These are phyloP conservation scores for Mionectes olivaceus DNA, from an alignment of 2,797 vertebrate genomes.

Conservation along the genomic window DNA sequence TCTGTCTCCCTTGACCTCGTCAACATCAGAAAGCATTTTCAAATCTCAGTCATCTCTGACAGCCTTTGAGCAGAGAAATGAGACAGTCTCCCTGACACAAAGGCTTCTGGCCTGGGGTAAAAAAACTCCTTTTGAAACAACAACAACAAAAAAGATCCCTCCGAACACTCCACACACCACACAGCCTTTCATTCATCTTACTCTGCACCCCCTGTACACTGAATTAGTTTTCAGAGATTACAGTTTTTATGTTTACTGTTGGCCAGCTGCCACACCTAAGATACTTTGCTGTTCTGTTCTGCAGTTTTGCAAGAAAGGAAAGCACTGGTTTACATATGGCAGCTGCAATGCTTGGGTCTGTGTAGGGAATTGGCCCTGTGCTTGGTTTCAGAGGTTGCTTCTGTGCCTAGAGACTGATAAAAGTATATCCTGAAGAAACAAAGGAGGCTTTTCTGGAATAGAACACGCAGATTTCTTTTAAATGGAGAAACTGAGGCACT, in stretches of 20 bases:
- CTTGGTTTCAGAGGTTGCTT: neutral
- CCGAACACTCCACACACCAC: constrained; percentile 74
- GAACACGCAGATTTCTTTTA: neutral
- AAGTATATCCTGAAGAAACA: neutral
- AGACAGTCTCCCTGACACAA: constrained; percentile 85
- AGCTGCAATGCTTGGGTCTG: constrained; percentile 8
- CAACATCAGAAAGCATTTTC: constrained; percentile 86
- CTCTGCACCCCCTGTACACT: constrained; percentile 60
- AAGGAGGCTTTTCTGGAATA: neutral
- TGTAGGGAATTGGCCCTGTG: constrained; percentile 7
- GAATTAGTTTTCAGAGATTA: constrained; percentile 72
- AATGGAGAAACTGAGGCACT: neutral
- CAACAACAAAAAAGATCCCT: constrained; percentile 69
- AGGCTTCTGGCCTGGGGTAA: constrained; percentile 85
- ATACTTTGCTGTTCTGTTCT: constrained; percentile 36
- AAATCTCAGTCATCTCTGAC: constrained; percentile 86
- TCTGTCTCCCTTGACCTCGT: constrained; percentile 83
- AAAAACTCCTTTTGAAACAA: constrained; percentile 84
- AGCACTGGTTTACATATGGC: constrained; percentile 1
- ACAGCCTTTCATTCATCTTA: constrained; percentile 80
- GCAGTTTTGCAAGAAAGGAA: constrained; percentile 33
- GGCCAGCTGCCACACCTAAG: constrained; percentile 44
- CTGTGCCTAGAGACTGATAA: neutral
- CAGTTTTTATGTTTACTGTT: constrained; percentile 63
- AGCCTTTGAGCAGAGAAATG: constrained; percentile 86